These are phyloP conservation scores for Galeruca laticollis DNA, from an alignment of 2,888 invertebrate species.

Conservation along the genomic window DNA sequence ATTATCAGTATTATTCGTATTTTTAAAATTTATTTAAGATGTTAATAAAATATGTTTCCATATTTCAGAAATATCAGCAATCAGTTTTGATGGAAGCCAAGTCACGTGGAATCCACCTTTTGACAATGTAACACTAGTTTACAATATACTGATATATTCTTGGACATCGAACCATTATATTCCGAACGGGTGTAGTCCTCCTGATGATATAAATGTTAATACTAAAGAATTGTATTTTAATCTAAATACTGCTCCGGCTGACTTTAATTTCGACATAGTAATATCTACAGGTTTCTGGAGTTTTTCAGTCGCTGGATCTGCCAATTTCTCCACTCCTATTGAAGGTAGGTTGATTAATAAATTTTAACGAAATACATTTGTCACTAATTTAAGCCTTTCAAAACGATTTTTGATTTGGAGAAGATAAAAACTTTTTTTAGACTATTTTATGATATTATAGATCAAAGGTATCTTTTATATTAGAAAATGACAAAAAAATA, in stretches of 20 bases:
- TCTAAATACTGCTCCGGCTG: conserved; percentile 8
- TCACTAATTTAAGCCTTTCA: too few relatives aligned
- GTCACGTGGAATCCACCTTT: neutral
- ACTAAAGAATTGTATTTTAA: neutral
- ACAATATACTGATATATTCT: neutral
- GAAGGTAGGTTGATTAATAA: conserved; percentile 10
- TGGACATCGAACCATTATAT: conserved; percentile 23
- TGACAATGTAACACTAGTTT: neutral
- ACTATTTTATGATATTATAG: too few relatives aligned
- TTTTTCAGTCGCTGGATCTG: neutral
- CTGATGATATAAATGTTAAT: neutral
- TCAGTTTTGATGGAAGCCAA: neutral
- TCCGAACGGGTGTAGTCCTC: conserved; percentile 11
- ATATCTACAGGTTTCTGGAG: conserved; percentile 16
- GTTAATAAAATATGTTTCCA: too few relatives aligned
- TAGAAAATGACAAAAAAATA: too few relatives aligned
- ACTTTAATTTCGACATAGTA: conserved; percentile 10
- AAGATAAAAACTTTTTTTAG: too few relatives aligned
- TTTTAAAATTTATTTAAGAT: too few relatives aligned
- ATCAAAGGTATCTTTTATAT: too few relatives aligned
- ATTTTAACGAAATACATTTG: too few relatives aligned
- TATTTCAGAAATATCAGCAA: neutral
- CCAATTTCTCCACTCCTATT: neutral
- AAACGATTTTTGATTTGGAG: too few relatives aligned
- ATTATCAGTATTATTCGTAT: too few relatives aligned